A percentile compares a stretch with the other conserved stretches of the same genome.
phyloP scores from a whole-genome alignment of 2,113 vertebrate genomes.

The Cervus canadensis region DNA sequence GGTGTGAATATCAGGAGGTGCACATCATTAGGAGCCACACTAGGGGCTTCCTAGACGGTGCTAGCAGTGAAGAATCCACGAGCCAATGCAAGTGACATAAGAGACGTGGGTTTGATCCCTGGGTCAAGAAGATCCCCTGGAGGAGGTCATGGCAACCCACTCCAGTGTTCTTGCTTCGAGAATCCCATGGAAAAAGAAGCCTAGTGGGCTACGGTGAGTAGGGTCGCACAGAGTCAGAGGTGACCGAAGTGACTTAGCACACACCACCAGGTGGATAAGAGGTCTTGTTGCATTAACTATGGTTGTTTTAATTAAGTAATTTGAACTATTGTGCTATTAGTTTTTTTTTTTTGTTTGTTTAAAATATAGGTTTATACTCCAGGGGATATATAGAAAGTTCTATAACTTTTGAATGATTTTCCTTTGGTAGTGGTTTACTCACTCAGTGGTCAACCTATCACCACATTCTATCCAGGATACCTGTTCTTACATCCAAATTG shows the following conservation, averaged over 20 bases:
- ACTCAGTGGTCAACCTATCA: neutral
- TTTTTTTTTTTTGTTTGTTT: neutral
- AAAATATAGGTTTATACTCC: neutral
- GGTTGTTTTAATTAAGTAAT: neutral
- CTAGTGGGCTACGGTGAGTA: neutral
- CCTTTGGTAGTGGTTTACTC: neutral
- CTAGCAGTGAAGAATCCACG: neutral
- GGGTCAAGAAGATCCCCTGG: neutral
- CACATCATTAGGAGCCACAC: neutral
- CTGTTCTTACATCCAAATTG: neutral
- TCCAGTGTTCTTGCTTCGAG: neutral
- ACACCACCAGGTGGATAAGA: accelerated
- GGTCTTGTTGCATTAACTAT: neutral
- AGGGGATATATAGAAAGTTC: neutral
- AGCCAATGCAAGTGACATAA: neutral
- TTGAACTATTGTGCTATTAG: neutral
- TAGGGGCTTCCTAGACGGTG: neutral
- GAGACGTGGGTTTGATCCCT: neutral
- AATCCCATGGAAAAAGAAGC: neutral
- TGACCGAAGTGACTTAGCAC: neutral
- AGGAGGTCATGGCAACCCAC: neutral
- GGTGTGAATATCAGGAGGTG: neutral
- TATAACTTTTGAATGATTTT: neutral
- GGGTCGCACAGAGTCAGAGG: neutral
- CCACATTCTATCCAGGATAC: neutral